A percentile compares a stretch with the other conserved stretches of the same genome.
phyloP scores from a whole-genome alignment of 2,113 vertebrate species.

The Microcebus ravelobensis region DNA sequence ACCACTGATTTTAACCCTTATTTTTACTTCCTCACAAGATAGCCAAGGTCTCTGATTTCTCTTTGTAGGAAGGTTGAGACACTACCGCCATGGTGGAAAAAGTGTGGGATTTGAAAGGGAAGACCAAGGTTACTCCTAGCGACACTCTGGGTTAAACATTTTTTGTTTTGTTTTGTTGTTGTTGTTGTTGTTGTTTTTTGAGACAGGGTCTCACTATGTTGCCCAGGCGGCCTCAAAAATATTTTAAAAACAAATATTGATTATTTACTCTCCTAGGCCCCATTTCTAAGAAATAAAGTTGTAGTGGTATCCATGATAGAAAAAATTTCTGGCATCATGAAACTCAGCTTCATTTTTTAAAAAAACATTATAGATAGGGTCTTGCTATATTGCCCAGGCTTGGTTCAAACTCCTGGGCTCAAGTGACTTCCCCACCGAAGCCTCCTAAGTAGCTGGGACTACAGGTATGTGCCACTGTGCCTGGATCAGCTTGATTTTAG shows the following conservation, averaged over 20 bases:
- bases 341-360: neutral
- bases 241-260: neutral
- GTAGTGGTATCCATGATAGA: neutral
- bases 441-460: too few relatives aligned
- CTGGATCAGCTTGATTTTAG: neutral
- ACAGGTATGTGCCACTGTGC: too few relatives aligned
- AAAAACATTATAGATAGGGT: too few relatives aligned
- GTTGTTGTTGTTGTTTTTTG: neutral
- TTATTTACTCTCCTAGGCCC: neutral
- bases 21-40: neutral
- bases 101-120: neutral
- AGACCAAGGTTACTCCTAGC: neutral
- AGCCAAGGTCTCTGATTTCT: neutral
- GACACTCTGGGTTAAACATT: neutral
- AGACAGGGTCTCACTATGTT: neutral
- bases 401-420: too few relatives aligned
- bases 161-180: neutral
- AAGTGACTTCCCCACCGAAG: too few relatives aligned
- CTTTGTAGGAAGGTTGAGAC: neutral
- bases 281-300: neutral
- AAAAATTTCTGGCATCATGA: neutral
- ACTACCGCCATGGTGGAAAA: neutral
- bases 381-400: too few relatives aligned
- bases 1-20: neutral
- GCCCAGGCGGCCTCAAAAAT: neutral